Evolutionary conservation across 2,113 vertebrate genomes (phyloP).

Genomic region (Calypte anna): DNA sequence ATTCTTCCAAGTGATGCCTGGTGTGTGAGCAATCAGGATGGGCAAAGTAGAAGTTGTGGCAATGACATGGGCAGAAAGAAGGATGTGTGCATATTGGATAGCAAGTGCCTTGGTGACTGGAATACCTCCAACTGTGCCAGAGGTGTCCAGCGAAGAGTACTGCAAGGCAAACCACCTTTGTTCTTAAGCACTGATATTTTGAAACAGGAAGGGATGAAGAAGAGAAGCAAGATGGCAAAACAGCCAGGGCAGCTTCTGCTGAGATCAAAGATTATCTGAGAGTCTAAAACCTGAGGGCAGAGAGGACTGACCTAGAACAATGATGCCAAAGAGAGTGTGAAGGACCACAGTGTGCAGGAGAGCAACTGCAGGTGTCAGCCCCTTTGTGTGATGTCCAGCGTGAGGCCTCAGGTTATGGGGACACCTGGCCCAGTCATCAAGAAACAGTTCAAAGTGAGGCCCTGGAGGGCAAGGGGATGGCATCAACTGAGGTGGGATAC

Average conservation of each 20-base stretch:
- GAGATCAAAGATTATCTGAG: not conserved
- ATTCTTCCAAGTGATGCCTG: not conserved
- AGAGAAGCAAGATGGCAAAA: not conserved
- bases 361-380: no score
- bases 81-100: rapidly evolving
- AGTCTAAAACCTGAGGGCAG: not conserved
- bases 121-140: no score
- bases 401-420: no score
- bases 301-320: no score
- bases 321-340: no score
- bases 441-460: not conserved
- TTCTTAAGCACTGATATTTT: not conserved
- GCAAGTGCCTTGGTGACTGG: not conserved
- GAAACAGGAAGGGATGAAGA: no score
- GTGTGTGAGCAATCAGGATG: no score
- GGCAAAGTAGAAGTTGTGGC: not conserved
- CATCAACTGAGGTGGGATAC: not conserved
- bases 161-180: not conserved
- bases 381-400: no score
- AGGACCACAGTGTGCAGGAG: no score
- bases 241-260: not conserved
- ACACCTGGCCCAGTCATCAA: no score
- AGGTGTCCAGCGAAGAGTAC: not conserved
- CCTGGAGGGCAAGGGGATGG: no score
- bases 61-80: no score